These are phyloP conservation scores for Microtus oregoni DNA, from an alignment of 2,113 vertebrate genomes.

Conservation along the genomic window DNA sequence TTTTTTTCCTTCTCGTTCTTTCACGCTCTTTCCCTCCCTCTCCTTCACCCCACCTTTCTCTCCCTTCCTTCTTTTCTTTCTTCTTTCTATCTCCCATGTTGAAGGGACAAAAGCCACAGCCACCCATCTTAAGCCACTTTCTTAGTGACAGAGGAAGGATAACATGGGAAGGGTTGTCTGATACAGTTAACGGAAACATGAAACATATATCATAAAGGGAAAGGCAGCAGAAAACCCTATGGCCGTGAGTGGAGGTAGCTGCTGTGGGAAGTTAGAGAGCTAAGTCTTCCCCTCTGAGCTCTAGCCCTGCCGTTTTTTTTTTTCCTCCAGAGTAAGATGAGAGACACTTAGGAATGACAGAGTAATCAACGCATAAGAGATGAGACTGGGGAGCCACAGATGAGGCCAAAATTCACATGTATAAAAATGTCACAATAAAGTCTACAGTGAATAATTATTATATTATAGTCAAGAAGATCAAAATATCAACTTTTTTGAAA, in stretches of 20 bases:
- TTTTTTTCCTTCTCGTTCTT: background rate
- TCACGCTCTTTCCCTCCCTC: too few relatives aligned
- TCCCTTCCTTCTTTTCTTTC: background rate
- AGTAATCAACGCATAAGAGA: too few relatives aligned
- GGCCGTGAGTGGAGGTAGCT: background rate
- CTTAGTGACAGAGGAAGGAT: background rate
- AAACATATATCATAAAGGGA: background rate
- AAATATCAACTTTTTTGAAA: background rate
- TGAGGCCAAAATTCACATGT: background rate
- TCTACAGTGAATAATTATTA: background rate
- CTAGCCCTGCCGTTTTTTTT: accelerated
- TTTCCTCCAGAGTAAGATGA: background rate
- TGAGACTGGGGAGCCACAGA: background rate
- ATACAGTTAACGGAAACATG: background rate
- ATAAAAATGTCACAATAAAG: background rate
- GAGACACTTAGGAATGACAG: background rate
- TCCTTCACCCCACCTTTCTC: background rate
- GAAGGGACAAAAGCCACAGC: background rate
- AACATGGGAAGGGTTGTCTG: background rate
- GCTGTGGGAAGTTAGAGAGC: background rate
- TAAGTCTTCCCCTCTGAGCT: background rate
- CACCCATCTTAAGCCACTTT: background rate
- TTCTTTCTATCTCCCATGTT: background rate
- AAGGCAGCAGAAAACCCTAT: background rate
- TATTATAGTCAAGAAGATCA: background rate